phyloP scores from a whole-genome alignment of 2,888 invertebrate species.

The Alcis repandata region DNA sequence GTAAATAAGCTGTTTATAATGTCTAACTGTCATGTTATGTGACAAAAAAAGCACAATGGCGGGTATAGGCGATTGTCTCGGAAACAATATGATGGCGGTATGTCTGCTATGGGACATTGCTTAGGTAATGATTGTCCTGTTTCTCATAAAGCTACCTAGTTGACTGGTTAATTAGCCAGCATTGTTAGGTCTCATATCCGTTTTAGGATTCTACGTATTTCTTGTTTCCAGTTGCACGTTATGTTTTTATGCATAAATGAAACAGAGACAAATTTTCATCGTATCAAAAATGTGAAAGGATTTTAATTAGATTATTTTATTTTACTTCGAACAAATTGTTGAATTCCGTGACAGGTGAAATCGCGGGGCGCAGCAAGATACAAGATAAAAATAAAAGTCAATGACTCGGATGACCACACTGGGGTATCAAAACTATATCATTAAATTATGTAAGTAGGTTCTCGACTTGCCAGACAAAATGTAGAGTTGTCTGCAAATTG shows the following conservation, averaged over 20 bases:
- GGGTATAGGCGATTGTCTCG: slow-evolving; percentile 7
- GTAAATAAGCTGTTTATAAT: slow-evolving; percentile 6
- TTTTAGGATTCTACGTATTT: not conserved
- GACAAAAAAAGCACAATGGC: slow-evolving; percentile 23
- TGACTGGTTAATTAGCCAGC: slow-evolving; percentile 10
- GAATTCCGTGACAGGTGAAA: no score
- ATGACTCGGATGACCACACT: not conserved
- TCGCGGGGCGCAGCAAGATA: no score
- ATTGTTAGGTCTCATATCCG: slow-evolving; percentile 1
- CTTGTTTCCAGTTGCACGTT: not conserved
- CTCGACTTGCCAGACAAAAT: not conserved
- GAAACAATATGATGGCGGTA: slow-evolving; percentile 20
- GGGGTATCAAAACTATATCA: no score
- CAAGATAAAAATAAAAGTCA: not conserved
- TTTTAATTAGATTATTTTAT: no score
- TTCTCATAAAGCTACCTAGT: slow-evolving; percentile 11
- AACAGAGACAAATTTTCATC: not conserved
- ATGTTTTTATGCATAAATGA: not conserved
- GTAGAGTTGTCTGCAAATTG: not conserved
- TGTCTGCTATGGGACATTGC: slow-evolving; percentile 6
- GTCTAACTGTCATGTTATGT: slow-evolving; percentile 9
- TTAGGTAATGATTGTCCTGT: slow-evolving; percentile 20
- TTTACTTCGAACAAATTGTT: no score
- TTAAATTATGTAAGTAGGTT: no score
- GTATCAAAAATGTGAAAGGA: not conserved